Conservation (phyloP, 2,113 vertebrate genomes). For the Sinocyclocheilus anophthalmus region DNA sequence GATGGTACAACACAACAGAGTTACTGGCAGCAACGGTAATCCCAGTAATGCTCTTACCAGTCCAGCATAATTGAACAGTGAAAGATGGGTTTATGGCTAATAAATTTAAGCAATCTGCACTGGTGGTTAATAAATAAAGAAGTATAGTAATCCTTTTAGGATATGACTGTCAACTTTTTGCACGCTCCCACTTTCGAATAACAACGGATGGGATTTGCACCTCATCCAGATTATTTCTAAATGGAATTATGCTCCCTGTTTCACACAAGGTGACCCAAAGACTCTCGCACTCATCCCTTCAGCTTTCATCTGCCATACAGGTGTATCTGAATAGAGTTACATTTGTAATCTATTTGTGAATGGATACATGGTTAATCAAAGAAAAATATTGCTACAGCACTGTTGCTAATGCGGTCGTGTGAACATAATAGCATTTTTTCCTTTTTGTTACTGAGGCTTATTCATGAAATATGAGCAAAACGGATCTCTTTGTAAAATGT, state of each 20-base stretch:
- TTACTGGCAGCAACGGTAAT: conserved; percentile 73
- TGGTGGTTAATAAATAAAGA: conserved; percentile 68
- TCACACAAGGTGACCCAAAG: conserved; percentile 48
- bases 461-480: too few species aligned
- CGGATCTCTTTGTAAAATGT: too few species aligned
- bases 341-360: not conserved
- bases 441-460: not conserved
- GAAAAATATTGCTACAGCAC: not conserved
- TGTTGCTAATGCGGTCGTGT: not conserved
- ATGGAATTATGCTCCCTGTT: conserved; percentile 28
- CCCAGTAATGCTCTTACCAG: conserved; percentile 77
- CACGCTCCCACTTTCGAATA: conserved; percentile 3
- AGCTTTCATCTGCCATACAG: conserved; percentile 10
- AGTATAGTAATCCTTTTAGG: conserved; percentile 64
- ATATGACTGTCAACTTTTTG: conserved; percentile 29
- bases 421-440: not conserved
- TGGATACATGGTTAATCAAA: not conserved
- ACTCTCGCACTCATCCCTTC: conserved; percentile 13
- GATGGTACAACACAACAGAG: conserved; percentile 64
- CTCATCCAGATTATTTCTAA: conserved; percentile 45
- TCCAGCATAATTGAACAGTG: conserved; percentile 70
- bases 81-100: conserved; percentile 67
- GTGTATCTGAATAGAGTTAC: not conserved
- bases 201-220: conserved; percentile 39
- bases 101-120: conserved; percentile 53